Evolutionary conservation across 2,888 invertebrate genomes (phyloP).

Genomic region (Copidosoma aretas): DNA sequence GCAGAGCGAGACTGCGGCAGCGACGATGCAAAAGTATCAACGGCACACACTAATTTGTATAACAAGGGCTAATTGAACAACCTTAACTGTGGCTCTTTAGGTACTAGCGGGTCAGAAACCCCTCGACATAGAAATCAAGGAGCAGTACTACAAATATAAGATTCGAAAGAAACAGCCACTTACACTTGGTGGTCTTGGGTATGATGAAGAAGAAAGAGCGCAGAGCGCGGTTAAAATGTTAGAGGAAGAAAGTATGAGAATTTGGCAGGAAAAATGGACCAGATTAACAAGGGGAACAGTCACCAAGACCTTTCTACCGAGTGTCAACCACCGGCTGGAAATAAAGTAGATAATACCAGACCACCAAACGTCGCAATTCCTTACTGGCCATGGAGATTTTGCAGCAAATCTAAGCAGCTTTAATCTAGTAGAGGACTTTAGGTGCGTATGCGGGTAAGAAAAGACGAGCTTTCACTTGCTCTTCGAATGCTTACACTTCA

Average conservation of each 20-base stretch:
- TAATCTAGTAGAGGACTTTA: neutral
- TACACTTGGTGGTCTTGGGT: neutral
- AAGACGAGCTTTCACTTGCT: no score
- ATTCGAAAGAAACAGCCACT: neutral
- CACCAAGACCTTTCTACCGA: neutral
- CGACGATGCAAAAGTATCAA: neutral
- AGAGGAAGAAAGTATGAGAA: neutral
- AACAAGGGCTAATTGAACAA: slow-evolving; percentile 18
- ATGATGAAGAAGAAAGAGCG: neutral
- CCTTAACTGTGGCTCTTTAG: slow-evolving; percentile 18
- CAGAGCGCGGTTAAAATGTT: neutral
- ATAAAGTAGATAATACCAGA: neutral
- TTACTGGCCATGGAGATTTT: neutral
- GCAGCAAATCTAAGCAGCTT: no score
- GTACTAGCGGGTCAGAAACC: neutral
- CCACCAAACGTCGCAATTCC: neutral
- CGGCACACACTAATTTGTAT: slow-evolving; percentile 16
- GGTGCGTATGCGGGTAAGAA: no score
- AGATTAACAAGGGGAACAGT: neutral
- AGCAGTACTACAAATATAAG: neutral
- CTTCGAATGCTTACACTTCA: no score
- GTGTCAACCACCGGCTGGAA: neutral
- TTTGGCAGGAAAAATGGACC: neutral
- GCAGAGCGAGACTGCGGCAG: neutral
- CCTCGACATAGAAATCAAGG: neutral